Evolutionary conservation across 37 sponge, comb jelly and placozoan genomes (phyloP), one percentile per base, ranked within the genome.

Genomic region (Oscarella lobularis): DNA sequence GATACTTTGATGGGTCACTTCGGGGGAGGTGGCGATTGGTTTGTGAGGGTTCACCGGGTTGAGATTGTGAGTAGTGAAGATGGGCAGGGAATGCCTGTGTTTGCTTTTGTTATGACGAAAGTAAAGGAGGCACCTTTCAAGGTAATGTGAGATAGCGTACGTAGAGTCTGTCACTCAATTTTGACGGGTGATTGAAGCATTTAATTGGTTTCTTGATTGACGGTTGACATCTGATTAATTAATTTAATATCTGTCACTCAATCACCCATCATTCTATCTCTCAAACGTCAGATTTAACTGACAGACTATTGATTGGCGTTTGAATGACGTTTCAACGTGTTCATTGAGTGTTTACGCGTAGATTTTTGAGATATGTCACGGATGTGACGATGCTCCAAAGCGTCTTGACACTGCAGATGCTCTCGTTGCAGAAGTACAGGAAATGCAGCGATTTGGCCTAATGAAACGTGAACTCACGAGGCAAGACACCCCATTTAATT

Each of bases 81-180:
- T 66, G 91, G 82, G 31, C 78, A 76, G 2, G 78, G 80, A 3
- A 84, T 92, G 6, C 93, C 89, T 29, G 93, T 92, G 65, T 86
- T 92, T 78, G 84, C 83, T 41, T 89, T 92, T 67, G 84, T 92
- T 31, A 67, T 83, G 77, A 92, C 93, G 6, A 92, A 89, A 88
- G 92, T 4, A 29, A 68, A 68, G 33, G 14, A 48, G 14, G 14
- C 9, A 20, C 60, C 9, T 48, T 9, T 20, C 60, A 48, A n/a
- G n/a, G n/a, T n/a, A n/a, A n/a, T n/a, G n/a, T n/a, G n/a, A n/a
- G n/a, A n/a, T n/a, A n/a, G n/a, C n/a, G n/a, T n/a, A n/a, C n/a
- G n/a, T n/a, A n/a, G n/a, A n/a, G n/a, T n/a, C n/a, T n/a, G n/a
- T n/a, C n/a, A n/a, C n/a, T n/a, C n/a, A n/a, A n/a, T n/a, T n/a